Evolutionary conservation across 1,140 invertebrate genomes (phyloP).

Genomic region (Vollenhovia emeryi): DNA sequence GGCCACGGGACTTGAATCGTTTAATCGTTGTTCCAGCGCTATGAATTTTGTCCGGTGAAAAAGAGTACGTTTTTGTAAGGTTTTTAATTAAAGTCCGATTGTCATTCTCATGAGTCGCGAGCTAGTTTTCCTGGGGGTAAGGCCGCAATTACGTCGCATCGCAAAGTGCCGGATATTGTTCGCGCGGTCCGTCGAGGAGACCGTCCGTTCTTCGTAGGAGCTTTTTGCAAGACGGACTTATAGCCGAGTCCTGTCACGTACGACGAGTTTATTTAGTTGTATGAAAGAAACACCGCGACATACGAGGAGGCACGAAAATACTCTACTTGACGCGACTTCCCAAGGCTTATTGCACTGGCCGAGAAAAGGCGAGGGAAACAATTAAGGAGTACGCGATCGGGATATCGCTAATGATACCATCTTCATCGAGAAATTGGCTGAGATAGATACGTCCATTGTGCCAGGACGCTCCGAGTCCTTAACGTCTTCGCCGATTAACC

Average conservation of each 20-base stretch:
- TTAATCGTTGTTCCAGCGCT: neutral
- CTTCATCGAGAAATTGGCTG: conserved; percentile 51
- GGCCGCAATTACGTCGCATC: conserved; percentile 38
- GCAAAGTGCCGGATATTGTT: conserved; percentile 49
- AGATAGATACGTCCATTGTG: neutral
- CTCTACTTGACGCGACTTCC: conserved; percentile 15
- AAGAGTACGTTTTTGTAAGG: neutral
- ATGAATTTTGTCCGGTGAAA: conserved; percentile 6
- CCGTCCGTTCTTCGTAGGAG: conserved; percentile 10
- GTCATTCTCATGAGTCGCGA: conserved; percentile 19
- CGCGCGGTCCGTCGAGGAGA: conserved; percentile 27
- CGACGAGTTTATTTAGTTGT: conserved; percentile 73
- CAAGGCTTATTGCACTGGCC: conserved; percentile 63
- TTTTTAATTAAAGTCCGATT: conserved; percentile 53
- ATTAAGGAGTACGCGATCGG: conserved; percentile 67
- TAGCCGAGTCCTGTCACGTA: conserved; percentile 71
- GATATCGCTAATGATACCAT: conserved; percentile 50
- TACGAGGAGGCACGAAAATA: conserved; percentile 36
- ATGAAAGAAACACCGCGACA: conserved; percentile 64
- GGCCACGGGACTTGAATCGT: neutral
- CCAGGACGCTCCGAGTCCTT: neutral
- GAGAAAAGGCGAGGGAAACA: conserved; percentile 61
- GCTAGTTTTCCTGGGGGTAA: neutral
- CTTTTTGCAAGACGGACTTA: conserved; percentile 49
- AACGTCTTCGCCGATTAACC: conserved; percentile 64